These are phyloP conservation scores for Imbricaverruca yamaguchii DNA, from an alignment of 2,888 invertebrate genomes.

Conservation along the genomic window DNA sequence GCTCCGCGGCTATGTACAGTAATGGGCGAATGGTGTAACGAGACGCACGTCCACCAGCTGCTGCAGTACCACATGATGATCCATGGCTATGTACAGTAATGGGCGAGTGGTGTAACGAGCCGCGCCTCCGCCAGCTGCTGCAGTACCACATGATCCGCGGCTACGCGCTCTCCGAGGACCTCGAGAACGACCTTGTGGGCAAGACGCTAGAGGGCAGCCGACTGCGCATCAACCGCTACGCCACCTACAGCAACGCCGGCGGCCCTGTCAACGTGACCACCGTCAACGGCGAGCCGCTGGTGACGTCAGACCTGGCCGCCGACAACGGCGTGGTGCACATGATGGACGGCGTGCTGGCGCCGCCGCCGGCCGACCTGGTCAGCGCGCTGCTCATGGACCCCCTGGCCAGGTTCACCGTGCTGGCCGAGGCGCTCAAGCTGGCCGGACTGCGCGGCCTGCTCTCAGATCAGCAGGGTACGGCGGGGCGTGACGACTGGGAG, in stretches of 20 bases:
- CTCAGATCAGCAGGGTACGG: background rate
- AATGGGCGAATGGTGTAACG: too few relatives aligned
- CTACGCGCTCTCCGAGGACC: constrained; percentile 7
- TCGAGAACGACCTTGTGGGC: constrained; percentile 24
- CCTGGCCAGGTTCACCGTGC: constrained; percentile 23
- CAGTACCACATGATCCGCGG: constrained; percentile 25
- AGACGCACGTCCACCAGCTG: background rate
- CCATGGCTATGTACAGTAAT: too few relatives aligned
- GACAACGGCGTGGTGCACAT: constrained; percentile 33
- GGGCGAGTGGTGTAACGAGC: too few relatives aligned
- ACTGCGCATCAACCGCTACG: constrained; percentile 21
- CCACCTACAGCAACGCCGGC: background rate
- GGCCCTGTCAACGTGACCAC: constrained; percentile 21
- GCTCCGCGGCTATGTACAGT: constrained; percentile 24
- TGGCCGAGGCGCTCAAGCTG: constrained; percentile 24
- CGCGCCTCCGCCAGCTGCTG: background rate
- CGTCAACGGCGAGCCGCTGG: constrained; percentile 24
- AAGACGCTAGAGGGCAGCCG: constrained; percentile 20
- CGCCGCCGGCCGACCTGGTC: constrained; percentile 24
- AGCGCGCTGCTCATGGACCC: constrained; percentile 22
- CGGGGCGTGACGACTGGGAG: background rate
- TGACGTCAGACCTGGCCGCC: constrained; percentile 24
- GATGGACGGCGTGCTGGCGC: constrained; percentile 27
- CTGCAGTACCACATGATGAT: constrained; percentile 26
- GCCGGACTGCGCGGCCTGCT: constrained; percentile 22